phyloP scores from a whole-genome alignment of 2,797 vertebrate species.

The Gallinago nigripennis region DNA sequence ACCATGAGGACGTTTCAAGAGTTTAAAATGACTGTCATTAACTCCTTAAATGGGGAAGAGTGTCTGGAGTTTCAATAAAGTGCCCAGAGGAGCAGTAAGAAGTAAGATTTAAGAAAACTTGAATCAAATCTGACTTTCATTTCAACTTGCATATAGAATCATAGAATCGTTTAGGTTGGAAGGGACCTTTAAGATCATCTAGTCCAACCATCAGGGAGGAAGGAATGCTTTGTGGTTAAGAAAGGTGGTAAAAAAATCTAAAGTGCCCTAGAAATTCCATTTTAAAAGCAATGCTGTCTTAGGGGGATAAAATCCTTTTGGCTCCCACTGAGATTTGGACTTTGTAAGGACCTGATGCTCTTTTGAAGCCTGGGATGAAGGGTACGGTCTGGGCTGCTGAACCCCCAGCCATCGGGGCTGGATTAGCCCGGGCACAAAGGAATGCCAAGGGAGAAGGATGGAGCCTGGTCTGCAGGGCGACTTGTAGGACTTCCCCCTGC shows the following conservation, averaged over 20 bases:
- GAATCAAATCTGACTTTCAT: conserved; percentile 54
- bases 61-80: background rate
- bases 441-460: fast-evolving
- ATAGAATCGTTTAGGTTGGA: no score
- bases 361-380: fast-evolving
- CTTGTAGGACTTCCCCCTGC: fast-evolving
- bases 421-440: fast-evolving
- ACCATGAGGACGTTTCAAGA: conserved; percentile 33
- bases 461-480: fast-evolving
- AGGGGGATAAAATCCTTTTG: background rate
- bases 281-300: background rate
- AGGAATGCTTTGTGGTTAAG: background rate
- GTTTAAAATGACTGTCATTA: conserved; percentile 61
- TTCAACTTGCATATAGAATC: background rate
- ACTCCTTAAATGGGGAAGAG: conserved; percentile 8
- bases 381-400: background rate
- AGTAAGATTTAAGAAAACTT: conserved; percentile 51
- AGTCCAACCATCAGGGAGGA: background rate
- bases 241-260: background rate
- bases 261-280: background rate
- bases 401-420: background rate
- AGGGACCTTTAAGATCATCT: no score
- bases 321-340: background rate
- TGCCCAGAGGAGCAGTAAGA: conserved; percentile 35
- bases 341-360: background rate